Percentiles rank a stretch among this genome's conserved stretches.
phyloP scores from a whole-genome alignment of 2,113 vertebrate species.

The Myocastor coypus region DNA sequence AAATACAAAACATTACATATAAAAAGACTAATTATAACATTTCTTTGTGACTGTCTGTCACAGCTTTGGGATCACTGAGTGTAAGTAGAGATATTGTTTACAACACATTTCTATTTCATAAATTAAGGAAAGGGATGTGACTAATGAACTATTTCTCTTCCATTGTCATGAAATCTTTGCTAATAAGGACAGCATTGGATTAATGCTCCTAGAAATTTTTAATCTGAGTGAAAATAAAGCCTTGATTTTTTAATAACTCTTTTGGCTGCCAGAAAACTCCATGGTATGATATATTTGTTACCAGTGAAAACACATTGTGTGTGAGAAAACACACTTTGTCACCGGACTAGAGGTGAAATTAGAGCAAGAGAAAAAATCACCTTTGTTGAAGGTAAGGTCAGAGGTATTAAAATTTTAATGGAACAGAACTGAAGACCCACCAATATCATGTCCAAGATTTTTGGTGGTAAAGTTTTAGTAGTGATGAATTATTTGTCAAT shows the following conservation, averaged over 20 bases:
- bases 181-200: constrained; percentile 37
- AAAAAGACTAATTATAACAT: background rate
- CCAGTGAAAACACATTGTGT: constrained; percentile 53
- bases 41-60: background rate
- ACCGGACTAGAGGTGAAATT: constrained; percentile 54
- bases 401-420: constrained; percentile 79
- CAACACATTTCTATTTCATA: constrained; percentile 30
- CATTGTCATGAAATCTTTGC: constrained; percentile 69
- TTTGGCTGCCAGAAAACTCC: constrained; percentile 51
- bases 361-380: constrained; percentile 67
- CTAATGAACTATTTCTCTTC: constrained; percentile 29
- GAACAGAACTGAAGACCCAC: constrained; percentile 76
- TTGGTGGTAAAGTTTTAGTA: constrained; percentile 73
- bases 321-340: constrained; percentile 66
- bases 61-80: background rate
- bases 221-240: background rate
- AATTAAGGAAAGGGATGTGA: background rate
- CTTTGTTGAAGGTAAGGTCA: constrained; percentile 78
- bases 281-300: constrained; percentile 52
- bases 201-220: background rate
- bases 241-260: background rate
- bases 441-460: constrained; percentile 81
- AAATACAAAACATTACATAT: background rate
- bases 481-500: constrained; percentile 75
- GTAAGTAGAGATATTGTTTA: background rate